phyloP scores from a whole-genome alignment of 2,797 vertebrate species.

The Pangasius macronema region DNA sequence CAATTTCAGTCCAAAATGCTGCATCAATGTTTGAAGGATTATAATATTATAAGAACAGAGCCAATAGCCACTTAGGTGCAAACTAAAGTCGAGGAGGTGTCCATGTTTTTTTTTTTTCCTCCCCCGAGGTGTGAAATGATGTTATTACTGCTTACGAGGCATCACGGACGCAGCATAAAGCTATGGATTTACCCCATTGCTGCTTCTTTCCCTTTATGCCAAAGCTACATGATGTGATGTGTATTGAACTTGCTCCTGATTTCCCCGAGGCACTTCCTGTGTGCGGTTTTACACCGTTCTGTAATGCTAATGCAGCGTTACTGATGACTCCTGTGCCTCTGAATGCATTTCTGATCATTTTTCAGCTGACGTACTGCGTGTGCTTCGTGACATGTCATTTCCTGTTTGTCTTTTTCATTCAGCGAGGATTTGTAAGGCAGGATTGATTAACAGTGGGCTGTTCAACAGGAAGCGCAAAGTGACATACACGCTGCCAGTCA shows the following conservation, averaged over 20 bases:
- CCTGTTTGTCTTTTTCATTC: not conserved
- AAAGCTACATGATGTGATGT: not conserved
- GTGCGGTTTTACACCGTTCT: not conserved
- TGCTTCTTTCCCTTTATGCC: no score
- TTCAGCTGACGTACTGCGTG: not conserved
- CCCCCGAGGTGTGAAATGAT: no score
- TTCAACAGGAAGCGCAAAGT: not conserved
- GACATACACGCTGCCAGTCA: not conserved
- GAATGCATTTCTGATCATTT: conserved; percentile 10
- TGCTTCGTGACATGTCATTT: not conserved
- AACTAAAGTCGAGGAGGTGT: no score
- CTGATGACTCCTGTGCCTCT: not conserved
- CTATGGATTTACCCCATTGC: not conserved
- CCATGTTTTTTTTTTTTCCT: no score
- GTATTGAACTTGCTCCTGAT: not conserved
- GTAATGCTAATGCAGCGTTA: not conserved
- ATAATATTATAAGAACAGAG: no score
- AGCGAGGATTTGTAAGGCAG: not conserved
- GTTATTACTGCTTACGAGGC: not conserved
- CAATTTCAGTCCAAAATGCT: no score
- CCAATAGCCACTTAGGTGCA: no score
- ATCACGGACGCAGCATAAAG: not conserved
- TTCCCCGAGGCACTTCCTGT: not conserved
- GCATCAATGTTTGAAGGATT: no score
- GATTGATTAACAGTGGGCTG: not conserved